Evolutionary conservation across 2,797 vertebrate species (phyloP).

Genomic region (Anabas testudineus): DNA sequence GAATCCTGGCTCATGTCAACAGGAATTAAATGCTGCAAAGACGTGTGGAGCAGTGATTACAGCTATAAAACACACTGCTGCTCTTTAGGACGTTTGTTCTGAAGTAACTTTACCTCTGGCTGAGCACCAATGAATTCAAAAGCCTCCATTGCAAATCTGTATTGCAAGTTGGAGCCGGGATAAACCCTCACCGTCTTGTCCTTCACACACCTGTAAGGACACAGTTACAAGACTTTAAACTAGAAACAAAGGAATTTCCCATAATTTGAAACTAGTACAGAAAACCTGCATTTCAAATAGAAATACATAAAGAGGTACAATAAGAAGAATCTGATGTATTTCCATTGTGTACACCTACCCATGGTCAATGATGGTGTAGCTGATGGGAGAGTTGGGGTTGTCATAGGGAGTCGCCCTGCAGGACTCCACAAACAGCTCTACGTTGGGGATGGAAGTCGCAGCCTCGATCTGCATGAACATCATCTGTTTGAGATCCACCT

Average conservation of each 20-base stretch:
- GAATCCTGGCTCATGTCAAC: too few species aligned
- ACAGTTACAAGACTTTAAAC: neutral
- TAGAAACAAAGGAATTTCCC: neutral
- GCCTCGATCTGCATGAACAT: conserved; percentile 74
- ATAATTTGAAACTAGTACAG: too few species aligned
- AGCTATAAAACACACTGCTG: too few species aligned
- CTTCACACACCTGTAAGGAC: conserved; percentile 52
- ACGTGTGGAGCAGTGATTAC: too few species aligned
- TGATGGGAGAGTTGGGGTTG: conserved; percentile 58
- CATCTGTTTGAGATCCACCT: conserved; percentile 60
- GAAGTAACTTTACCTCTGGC: neutral
- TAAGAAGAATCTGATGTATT: neutral
- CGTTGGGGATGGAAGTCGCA: conserved; percentile 47
- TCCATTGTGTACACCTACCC: conserved; percentile 54
- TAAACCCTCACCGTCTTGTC: conserved; percentile 66
- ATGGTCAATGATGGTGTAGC: conserved; percentile 68
- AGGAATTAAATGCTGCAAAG: too few species aligned
- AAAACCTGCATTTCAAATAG: neutral
- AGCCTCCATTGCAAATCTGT: conserved; percentile 71
- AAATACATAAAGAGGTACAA: neutral
- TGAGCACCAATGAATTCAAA: conserved; percentile 74
- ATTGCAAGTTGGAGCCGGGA: conserved; percentile 40
- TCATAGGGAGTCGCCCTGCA: conserved; percentile 71
- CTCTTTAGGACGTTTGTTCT: too few species aligned
- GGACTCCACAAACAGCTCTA: conserved; percentile 73